Conservation (phyloP, 2,797 vertebrate species). For the Enteromius fasciolatus region DNA sequence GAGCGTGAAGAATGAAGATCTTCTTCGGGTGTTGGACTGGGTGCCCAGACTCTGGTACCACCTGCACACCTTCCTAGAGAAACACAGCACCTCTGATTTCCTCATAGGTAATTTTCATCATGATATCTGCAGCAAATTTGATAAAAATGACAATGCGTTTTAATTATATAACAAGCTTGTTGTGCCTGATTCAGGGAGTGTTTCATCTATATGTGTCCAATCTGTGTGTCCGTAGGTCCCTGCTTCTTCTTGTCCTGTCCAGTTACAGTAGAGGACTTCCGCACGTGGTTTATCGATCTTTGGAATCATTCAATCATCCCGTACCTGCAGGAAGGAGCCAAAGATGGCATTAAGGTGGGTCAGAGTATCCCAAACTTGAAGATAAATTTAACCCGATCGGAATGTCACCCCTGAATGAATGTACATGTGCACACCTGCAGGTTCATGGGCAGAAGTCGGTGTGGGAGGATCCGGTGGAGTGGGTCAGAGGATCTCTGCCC, state of each 20-base stretch:
- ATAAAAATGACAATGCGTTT: neutral
- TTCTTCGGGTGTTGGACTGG: constrained; percentile 94
- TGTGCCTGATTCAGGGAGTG: neutral
- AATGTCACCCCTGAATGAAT: neutral
- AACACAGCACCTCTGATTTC: constrained; percentile 98
- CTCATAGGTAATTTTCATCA: constrained; percentile 85
- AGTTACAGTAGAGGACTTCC: constrained; percentile 94
- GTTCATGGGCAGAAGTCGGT: constrained; percentile 94
- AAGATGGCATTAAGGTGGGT: constrained; percentile 94
- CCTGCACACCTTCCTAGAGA: constrained; percentile 96
- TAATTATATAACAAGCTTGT: neutral
- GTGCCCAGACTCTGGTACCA: constrained; percentile 98
- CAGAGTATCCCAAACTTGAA: neutral
- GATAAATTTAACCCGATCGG: neutral
- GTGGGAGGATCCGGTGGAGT: constrained; percentile 98
- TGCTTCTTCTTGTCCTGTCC: constrained; percentile 98
- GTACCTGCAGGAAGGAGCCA: constrained; percentile 95
- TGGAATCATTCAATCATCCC: constrained; percentile 99
- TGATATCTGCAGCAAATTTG: neutral
- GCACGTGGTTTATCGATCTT: constrained; percentile 97
- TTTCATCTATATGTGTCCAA: neutral
- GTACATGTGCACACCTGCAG: constrained; percentile 67
- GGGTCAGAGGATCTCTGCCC: constrained; percentile 97
- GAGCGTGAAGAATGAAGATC: constrained; percentile 88
- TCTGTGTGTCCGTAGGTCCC: constrained; percentile 79